phyloP scores from a whole-genome alignment of 2,888 invertebrate genomes.

The Leptopterna dolabrata region DNA sequence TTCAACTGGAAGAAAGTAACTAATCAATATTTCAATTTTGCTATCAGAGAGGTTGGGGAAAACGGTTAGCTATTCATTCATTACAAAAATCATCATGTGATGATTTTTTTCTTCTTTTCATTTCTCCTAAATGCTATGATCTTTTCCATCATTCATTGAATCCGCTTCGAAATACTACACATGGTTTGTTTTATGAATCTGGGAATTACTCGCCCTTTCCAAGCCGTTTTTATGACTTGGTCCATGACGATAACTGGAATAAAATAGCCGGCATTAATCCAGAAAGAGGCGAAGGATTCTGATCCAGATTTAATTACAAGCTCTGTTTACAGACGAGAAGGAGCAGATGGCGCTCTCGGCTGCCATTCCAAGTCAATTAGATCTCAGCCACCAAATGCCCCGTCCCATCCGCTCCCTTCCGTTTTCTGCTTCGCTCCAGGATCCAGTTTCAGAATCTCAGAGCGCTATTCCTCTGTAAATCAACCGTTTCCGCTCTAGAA shows the following conservation, averaged over 20 bases:
- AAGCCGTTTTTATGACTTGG: not conserved
- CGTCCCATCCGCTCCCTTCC: not conserved
- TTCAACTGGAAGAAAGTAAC: too few relatives aligned
- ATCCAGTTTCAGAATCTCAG: not conserved
- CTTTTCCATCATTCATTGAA: not conserved
- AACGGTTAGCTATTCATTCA: too few relatives aligned
- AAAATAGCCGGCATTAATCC: constrained; percentile 26
- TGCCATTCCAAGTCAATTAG: constrained; percentile 49
- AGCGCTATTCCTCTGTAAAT: not conserved
- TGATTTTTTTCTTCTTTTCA: too few relatives aligned
- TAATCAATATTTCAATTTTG: too few relatives aligned
- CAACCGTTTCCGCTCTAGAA: too few relatives aligned
- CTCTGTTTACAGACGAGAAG: constrained; percentile 43
- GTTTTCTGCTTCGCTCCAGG: not conserved
- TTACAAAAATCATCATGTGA: too few relatives aligned
- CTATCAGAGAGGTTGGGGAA: too few relatives aligned
- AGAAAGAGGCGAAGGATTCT: constrained; percentile 15
- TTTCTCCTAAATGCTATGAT: too few relatives aligned
- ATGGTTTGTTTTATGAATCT: not conserved
- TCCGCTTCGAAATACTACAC: not conserved
- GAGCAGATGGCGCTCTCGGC: constrained; percentile 36
- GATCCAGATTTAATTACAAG: constrained; percentile 50
- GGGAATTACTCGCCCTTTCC: not conserved
- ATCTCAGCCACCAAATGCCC: constrained; percentile 10
- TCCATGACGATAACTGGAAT: constrained; percentile 11